Percentiles rank a stretch among this genome's conserved stretches.
Evolutionary conservation across 2,888 invertebrate species (phyloP).

Genomic region (Xestia rhomboidea): DNA sequence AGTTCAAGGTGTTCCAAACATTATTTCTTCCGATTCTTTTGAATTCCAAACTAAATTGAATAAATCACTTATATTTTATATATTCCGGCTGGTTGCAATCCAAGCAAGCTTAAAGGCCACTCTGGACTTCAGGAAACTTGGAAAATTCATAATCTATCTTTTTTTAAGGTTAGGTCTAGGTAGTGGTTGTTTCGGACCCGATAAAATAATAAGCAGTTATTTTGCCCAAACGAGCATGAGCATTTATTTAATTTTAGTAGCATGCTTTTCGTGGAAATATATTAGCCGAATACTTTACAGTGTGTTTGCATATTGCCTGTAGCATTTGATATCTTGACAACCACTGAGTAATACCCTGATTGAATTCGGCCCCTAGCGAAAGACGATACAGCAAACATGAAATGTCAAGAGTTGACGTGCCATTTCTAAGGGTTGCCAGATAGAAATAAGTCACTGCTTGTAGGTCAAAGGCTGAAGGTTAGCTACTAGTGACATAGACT

Average conservation of each 20-base stretch:
- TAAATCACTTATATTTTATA: constrained; percentile 4
- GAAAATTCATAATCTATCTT: background rate
- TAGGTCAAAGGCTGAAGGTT: constrained; percentile 45
- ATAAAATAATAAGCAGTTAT: background rate
- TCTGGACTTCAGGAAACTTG: background rate
- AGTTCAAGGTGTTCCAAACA: constrained; percentile 45
- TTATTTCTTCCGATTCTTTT: constrained; percentile 33
- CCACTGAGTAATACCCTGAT: constrained; percentile 4
- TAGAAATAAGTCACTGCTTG: constrained; percentile 32
- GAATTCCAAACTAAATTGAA: constrained; percentile 21
- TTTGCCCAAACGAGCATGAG: background rate
- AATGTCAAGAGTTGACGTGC: constrained; percentile 38
- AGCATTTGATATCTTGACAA: constrained; percentile 5
- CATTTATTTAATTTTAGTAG: background rate
- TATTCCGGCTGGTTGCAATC: background rate
- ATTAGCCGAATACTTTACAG: background rate
- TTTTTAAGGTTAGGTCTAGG: background rate
- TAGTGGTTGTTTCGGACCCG: background rate
- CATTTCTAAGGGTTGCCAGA: constrained; percentile 42
- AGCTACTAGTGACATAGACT: constrained; percentile 20
- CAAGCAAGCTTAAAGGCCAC: background rate
- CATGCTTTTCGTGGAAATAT: background rate
- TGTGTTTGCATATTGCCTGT: background rate
- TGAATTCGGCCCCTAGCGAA: constrained; percentile 6
- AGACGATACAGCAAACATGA: constrained; percentile 31